Evolutionary conservation across 2,888 invertebrate species (phyloP).

Genomic region (Xestoiulus laeticollis): DNA sequence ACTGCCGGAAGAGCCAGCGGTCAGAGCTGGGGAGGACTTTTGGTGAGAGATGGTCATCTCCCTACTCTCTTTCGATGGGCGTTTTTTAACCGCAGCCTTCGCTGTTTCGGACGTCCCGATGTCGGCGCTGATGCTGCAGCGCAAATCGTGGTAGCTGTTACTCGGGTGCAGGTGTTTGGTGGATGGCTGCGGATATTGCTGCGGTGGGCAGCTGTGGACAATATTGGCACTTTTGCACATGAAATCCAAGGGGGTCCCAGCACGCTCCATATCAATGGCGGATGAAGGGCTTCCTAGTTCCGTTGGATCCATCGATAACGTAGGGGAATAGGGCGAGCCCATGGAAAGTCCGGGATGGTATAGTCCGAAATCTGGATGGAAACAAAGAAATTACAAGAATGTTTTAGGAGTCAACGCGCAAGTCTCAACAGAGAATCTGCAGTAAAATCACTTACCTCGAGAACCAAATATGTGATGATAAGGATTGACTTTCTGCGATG

Average conservation of each 20-base stretch:
- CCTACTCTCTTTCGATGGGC: slow-evolving; percentile 20
- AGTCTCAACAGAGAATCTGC: background rate
- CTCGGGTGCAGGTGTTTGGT: slow-evolving; percentile 28
- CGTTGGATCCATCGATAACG: slow-evolving; percentile 47
- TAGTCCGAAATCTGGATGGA: background rate
- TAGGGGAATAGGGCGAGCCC: slow-evolving; percentile 50
- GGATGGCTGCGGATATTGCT: background rate
- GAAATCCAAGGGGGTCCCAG: slow-evolving; percentile 49
- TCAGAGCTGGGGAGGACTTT: background rate
- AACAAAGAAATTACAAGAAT: background rate
- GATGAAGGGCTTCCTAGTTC: slow-evolving; percentile 48
- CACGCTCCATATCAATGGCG: slow-evolving; percentile 49
- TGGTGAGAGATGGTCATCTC: background rate
- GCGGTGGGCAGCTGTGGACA: slow-evolving; percentile 46
- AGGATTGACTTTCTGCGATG: slow-evolving; percentile 50
- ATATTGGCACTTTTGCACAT: slow-evolving; percentile 49
- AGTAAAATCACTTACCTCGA: slow-evolving; percentile 42
- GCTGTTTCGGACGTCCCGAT: background rate
- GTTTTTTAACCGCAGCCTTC: background rate
- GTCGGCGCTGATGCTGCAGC: slow-evolving; percentile 11
- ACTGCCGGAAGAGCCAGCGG: background rate
- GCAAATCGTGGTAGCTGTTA: slow-evolving; percentile 17
- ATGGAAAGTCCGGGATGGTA: slow-evolving; percentile 42
- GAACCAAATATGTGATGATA: slow-evolving; percentile 47
- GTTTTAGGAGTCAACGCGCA: too few species aligned